These are phyloP conservation scores for Nebria salina DNA, from an alignment of 2,888 invertebrate species.

Conservation along the genomic window DNA sequence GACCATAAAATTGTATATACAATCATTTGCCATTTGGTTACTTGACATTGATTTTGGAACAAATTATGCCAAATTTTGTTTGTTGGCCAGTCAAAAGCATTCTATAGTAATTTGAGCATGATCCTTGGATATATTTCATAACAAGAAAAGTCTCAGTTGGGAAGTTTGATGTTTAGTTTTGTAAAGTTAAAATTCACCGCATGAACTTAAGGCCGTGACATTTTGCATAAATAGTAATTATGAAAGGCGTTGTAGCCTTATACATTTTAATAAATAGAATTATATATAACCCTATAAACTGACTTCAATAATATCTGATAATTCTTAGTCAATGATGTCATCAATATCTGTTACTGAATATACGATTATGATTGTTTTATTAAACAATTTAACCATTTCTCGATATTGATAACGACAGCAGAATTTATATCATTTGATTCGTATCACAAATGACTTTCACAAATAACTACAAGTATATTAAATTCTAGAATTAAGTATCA, in stretches of 20 bases:
- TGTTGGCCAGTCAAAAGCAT: background rate
- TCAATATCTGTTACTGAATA: conserved; percentile 7
- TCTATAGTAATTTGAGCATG: background rate
- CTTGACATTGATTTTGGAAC: background rate
- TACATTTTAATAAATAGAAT: conserved; percentile 39
- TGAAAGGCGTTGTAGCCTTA: conserved; percentile 54
- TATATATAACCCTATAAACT: conserved; percentile 52
- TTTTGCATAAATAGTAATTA: conserved; percentile 57
- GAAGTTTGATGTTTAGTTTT: background rate
- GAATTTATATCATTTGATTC: background rate
- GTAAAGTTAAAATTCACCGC: conserved; percentile 36
- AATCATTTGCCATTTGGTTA: background rate
- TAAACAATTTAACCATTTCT: background rate
- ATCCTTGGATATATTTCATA: background rate
- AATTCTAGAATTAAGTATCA: background rate
- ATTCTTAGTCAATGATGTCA: conserved; percentile 39
- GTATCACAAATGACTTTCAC: background rate
- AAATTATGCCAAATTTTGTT: background rate
- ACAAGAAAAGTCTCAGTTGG: background rate
- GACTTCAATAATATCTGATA: conserved; percentile 35
- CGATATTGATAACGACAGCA: background rate
- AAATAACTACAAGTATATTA: background rate
- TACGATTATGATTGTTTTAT: background rate
- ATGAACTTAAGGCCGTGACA: conserved; percentile 60
- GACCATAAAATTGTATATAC: background rate